A percentile compares a stretch with the other conserved stretches of the same genome.
Conservation (phyloP, 2,888 invertebrate genomes). For the Loripinus fragilis region DNA sequence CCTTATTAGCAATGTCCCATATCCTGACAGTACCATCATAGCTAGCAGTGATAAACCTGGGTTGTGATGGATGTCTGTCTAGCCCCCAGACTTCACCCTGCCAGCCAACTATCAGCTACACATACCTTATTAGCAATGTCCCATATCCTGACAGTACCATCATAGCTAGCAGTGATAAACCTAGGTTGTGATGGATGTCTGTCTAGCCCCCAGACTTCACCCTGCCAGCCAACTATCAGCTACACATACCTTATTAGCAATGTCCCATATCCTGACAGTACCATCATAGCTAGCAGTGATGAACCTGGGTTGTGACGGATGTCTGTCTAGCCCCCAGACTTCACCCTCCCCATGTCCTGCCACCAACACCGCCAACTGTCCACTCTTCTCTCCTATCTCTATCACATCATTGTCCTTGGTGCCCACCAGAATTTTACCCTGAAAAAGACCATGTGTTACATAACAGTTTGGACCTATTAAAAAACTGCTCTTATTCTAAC, state of each 20-base stretch:
- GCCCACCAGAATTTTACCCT: constrained; percentile 83
- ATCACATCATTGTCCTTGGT: constrained; percentile 81
- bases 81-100: constrained; percentile 84
- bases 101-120: no score
- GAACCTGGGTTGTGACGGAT: constrained; percentile 78
- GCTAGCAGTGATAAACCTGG: constrained; percentile 81
- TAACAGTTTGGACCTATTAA: no score
- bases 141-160: constrained; percentile 82
- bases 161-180: constrained; percentile 82
- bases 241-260: constrained; percentile 76
- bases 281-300: constrained; percentile 83
- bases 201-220: constrained; percentile 82
- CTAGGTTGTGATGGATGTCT: constrained; percentile 78
- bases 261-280: constrained; percentile 81
- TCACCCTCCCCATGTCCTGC: constrained; percentile 83
- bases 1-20: constrained; percentile 82
- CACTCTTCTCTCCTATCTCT: constrained; percentile 82
- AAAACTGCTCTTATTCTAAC: no score
- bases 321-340: constrained; percentile 82
- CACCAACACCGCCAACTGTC: constrained; percentile 73
- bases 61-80: constrained; percentile 78
- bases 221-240: constrained; percentile 53
- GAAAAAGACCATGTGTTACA: no score
- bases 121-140: constrained; percentile 76
- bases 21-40: constrained; percentile 82